Evolutionary conservation across 2,797 vertebrate genomes (phyloP).

Genomic region (Triplophysa yarkandensis): DNA sequence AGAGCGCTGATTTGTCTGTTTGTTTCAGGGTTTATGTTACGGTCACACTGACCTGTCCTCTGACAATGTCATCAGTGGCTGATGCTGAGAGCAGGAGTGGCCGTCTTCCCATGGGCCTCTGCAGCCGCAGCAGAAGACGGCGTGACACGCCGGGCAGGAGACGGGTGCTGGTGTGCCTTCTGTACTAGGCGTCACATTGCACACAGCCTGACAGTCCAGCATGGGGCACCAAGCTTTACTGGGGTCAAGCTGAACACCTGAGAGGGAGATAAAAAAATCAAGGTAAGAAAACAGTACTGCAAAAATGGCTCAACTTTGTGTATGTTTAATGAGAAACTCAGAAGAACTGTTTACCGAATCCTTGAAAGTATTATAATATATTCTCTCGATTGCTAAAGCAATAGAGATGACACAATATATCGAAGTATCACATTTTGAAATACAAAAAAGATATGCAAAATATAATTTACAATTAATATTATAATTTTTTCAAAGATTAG

Average conservation of each 20-base stretch:
- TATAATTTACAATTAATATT: too few relatives aligned
- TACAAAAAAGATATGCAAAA: too few relatives aligned
- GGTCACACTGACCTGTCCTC: constrained; percentile 80
- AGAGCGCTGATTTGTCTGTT: not conserved
- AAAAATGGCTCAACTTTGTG: too few relatives aligned
- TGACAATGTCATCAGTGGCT: constrained; percentile 64
- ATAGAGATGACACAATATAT: too few relatives aligned
- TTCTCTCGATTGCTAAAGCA: not conserved
- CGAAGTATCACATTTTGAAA: too few relatives aligned
- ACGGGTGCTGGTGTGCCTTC: constrained; percentile 74
- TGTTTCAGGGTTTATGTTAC: not conserved
- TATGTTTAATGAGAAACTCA: not conserved
- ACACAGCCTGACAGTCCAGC: constrained; percentile 88
- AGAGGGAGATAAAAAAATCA: not conserved
- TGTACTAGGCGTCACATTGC: constrained; percentile 69
- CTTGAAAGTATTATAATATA: not conserved
- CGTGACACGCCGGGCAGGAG: constrained; percentile 79
- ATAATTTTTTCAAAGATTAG: too few relatives aligned
- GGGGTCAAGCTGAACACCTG: constrained; percentile 93
- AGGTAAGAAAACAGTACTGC: not conserved
- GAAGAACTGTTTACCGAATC: not conserved
- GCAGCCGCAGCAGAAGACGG: constrained; percentile 88
- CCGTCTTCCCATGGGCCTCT: constrained; percentile 81
- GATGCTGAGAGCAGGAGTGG: constrained; percentile 78
- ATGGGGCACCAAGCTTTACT: constrained; percentile 89